Conservation (phyloP, 2,113 vertebrate species). For the Carassius carassius region DNA sequence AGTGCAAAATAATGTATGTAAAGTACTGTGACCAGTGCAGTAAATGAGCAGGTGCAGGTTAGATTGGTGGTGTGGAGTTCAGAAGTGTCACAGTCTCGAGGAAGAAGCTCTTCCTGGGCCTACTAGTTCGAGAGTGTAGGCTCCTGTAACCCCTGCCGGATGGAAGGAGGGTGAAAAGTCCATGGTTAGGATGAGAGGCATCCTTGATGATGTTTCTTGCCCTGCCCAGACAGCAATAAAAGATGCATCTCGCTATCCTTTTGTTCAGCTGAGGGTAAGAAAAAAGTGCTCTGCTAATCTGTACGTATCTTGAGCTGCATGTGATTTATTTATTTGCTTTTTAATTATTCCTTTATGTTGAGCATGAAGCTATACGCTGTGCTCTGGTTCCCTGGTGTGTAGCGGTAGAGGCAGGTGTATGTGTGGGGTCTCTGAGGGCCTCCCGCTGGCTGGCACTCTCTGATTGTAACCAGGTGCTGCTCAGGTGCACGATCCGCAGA, state of each 20-base stretch:
- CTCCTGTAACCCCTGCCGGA: too few species aligned
- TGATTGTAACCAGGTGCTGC: conserved; percentile 75
- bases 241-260: conserved; percentile 27
- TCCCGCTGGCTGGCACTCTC: neutral
- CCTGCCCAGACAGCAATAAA: too few species aligned
- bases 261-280: conserved; percentile 38
- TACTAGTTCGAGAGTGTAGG: too few species aligned
- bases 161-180: too few species aligned
- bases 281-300: conserved; percentile 29
- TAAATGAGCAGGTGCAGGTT: too few species aligned
- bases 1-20: too few species aligned
- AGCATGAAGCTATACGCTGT: conserved; percentile 60
- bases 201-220: too few species aligned
- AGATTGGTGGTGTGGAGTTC: too few species aligned
- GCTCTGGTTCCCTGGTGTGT: conserved; percentile 57
- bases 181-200: too few species aligned
- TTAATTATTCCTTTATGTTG: conserved; percentile 66
- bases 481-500: conserved; percentile 76
- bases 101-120: too few species aligned
- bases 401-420: conserved; percentile 16
- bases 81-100: too few species aligned
- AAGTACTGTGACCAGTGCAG: too few species aligned
- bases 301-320: neutral
- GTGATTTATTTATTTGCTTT: conserved; percentile 27
- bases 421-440: conserved; percentile 36